Conservation (phyloP, 2,113 vertebrate species). For the Phalacrocorax pelagicus region DNA sequence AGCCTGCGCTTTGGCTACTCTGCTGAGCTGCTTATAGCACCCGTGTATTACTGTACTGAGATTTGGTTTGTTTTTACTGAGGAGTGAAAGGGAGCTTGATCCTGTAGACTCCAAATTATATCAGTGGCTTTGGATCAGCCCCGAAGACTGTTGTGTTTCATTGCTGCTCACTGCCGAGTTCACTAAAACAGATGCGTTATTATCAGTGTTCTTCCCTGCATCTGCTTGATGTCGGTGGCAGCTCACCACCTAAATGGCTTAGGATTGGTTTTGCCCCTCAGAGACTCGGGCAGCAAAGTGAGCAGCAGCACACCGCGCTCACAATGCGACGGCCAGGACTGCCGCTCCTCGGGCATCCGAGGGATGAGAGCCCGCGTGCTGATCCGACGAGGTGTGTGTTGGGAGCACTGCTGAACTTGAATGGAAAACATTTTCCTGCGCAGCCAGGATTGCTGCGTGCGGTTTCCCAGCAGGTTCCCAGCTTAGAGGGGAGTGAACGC, state of each 20-base stretch:
- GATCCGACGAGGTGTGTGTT: neutral
- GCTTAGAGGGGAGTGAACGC: neutral
- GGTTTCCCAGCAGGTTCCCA: neutral
- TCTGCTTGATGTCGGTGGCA: neutral
- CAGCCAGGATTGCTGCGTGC: neutral
- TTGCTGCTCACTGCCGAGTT: neutral
- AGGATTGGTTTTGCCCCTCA: neutral
- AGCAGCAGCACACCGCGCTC: neutral
- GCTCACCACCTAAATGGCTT: neutral
- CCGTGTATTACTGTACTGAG: fast-evolving
- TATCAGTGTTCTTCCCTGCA: neutral
- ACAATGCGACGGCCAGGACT: fast-evolving
- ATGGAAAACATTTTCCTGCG: fast-evolving
- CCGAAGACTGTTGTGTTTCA: too few relatives aligned
- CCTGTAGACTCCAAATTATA: neutral
- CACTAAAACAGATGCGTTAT: neutral
- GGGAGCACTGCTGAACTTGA: neutral
- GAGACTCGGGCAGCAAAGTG: fast-evolving
- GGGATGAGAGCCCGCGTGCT: neutral
- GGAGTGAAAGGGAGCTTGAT: neutral
- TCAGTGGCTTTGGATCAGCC: neutral
- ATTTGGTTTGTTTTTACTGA: neutral
- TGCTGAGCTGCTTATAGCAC: neutral
- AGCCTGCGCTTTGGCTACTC: neutral
- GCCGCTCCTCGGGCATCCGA: neutral